These are phyloP conservation scores for western clawed frog (Xenopus tropicalis) DNA, from an alignment of 2,113 vertebrate species.

Conservation along the genomic window UCB_Xtro_10.0 CM004449.2:3515501-3516000, in stretches of 20 bases:
- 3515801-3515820: not conserved
- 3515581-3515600: not conserved
- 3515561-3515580: not conserved
- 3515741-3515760: not conserved
- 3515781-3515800: not conserved
- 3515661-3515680: not conserved
- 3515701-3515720: not conserved
- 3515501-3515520: no score
- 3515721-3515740: not conserved
- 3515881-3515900: no score
- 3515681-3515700: not conserved
- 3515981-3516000: no score
- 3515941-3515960: no score
- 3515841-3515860: not conserved
- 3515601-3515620: slow-evolving; percentile 7
- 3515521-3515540: no score
- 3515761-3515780: not conserved
- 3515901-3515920: no score
- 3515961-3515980: no score
- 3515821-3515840: not conserved
- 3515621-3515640: not conserved
- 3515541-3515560: no score
- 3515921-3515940: no score
- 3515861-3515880: no score
- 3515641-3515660: not conserved